Evolutionary conservation across 2,797 vertebrate genomes (phyloP), one percentile per base, ranked within the genome.

Genomic region (Threskiornis aethiopicus): DNA sequence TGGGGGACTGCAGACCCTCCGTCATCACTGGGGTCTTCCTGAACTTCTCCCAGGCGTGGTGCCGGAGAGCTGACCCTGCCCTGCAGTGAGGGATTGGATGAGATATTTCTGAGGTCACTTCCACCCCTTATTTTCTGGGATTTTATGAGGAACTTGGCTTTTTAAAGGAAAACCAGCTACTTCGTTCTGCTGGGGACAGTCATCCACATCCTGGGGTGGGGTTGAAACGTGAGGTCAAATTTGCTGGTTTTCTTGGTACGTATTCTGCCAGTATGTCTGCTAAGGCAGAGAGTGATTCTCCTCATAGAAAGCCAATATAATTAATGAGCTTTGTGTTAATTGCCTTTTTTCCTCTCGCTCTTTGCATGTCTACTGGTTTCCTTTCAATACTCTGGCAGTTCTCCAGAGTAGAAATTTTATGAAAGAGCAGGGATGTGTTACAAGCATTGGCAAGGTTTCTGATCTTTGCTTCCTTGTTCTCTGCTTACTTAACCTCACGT

Each of bases 391-490:
- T 29, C 71, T 93, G 94, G 75, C 87, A 65, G 51, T 26, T 92
- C 71, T 92, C 73, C 90, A 89, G 84, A 29, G 37, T 28, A 85
- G 49, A 75, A 64, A 70, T 64, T 5, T 93, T 66, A 87, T 82
- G 81, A 66, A 94, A 93, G 67, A 82, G 39, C 22, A 83, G 73
- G 51, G 46, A 31, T 39, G 83, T 57, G 72, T 81, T 89, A 80
- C 1, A 10, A 85, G 22, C 49, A 35, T 13, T 83, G 84, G 55
- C 54, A 84, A 72, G 29, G 47, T 39, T 95, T 83, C 55, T 85
- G 35, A 35, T 69, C n/a, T 91, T 69, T 44, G 19, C 41, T 47
- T 67, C 41, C 47, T 87, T 52, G 69, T 52, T 89, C 51, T 75
- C 69, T 85, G 55, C 77, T 57, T 67, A 13, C 64, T 90, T 62